Conservation (phyloP, 2,113 vertebrate species). For the Caracal caracal region DNA sequence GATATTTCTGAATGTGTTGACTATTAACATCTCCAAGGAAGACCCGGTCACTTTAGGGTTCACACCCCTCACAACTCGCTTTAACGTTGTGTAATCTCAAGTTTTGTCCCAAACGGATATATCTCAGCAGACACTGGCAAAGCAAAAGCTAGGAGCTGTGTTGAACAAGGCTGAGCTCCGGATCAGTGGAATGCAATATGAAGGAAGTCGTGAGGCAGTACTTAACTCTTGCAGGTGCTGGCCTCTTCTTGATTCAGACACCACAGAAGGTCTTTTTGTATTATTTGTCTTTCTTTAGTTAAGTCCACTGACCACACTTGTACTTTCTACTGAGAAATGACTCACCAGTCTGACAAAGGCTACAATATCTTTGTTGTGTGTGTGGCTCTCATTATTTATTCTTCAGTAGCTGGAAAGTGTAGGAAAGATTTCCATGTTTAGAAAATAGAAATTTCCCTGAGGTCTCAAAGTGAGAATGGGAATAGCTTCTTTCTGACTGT, state of each 20-base stretch:
- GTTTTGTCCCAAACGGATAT: background rate
- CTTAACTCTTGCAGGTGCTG: background rate
- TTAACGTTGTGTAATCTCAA: slow-evolving; percentile 28
- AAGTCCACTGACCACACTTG: background rate
- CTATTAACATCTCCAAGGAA: slow-evolving; percentile 57
- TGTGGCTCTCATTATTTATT: background rate
- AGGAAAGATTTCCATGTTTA: background rate
- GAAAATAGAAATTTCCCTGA: slow-evolving; percentile 5
- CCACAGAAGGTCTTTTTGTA: background rate
- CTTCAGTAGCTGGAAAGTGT: background rate
- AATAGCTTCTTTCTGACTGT: slow-evolving; percentile 22
- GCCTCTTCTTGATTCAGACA: background rate
- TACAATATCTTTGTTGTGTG: background rate
- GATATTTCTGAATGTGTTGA: slow-evolving; percentile 38
- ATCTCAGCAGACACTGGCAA: background rate
- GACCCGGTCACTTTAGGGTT: slow-evolving; percentile 44
- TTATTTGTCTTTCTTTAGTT: background rate
- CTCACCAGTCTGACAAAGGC: slow-evolving; percentile 8
- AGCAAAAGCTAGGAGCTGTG: background rate
- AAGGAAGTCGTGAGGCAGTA: background rate
- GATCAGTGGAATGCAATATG: background rate
- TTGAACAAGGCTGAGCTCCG: background rate
- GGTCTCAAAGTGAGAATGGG: background rate
- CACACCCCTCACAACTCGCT: slow-evolving; percentile 28
- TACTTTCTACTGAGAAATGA: slow-evolving; percentile 44